Percentiles rank a stretch among this genome's conserved stretches.
These are phyloP conservation scores for Caenorhabditis brenneri DNA, from an alignment of 1,140 invertebrate species.

Conservation along the genomic window DNA sequence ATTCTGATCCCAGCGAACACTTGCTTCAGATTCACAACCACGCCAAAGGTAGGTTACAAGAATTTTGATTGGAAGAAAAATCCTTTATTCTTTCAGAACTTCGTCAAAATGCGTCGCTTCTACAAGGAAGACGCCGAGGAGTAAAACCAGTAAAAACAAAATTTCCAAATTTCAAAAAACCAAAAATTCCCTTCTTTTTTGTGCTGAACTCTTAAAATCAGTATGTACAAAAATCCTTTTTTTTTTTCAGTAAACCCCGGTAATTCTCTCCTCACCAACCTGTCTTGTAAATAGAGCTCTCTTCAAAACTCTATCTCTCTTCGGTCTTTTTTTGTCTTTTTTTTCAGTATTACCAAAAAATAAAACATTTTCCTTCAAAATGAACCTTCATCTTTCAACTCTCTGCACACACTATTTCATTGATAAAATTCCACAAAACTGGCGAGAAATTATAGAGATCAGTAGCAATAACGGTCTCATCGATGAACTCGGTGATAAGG, in stretches of 20 bases:
- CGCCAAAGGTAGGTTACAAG: constrained; percentile 48
- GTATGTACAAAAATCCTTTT: background rate
- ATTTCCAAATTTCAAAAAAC: background rate
- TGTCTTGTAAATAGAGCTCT: constrained; percentile 6
- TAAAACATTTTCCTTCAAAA: too few relatives aligned
- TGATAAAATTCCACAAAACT: background rate
- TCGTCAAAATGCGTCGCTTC: constrained; percentile 70
- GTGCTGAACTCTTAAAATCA: background rate
- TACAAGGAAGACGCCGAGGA: constrained; percentile 63
- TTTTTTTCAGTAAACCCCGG: background rate
- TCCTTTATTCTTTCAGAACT: constrained; percentile 61
- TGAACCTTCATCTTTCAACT: background rate
- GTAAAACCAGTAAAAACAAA: background rate
- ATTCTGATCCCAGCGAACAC: constrained; percentile 56
- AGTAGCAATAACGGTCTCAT: constrained; percentile 5
- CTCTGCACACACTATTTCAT: too few relatives aligned
- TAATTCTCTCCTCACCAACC: too few relatives aligned
- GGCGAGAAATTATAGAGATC: background rate
- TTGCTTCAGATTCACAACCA: constrained; percentile 59
- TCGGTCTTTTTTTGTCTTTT: background rate
- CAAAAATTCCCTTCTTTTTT: background rate
- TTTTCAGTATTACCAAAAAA: background rate
- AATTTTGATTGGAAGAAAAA: background rate
- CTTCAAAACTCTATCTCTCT: background rate
- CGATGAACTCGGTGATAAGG: constrained; percentile 14